Evolutionary conservation across 2,113 vertebrate genomes (phyloP).

Genomic region (Helogale parvula): DNA sequence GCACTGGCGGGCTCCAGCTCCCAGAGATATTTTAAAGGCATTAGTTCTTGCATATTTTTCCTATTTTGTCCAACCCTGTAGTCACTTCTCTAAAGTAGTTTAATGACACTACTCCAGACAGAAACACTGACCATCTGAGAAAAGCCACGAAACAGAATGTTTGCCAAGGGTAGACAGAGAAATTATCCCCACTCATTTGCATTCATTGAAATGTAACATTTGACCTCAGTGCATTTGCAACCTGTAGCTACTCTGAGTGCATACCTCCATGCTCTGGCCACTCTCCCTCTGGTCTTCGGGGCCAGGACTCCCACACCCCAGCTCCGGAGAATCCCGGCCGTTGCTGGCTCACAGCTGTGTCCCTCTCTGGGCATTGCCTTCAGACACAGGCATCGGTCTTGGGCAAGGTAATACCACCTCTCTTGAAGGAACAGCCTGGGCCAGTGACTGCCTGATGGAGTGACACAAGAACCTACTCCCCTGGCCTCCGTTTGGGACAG

Average conservation of each 20-base stretch:
- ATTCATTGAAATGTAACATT: background rate
- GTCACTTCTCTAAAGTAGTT: conserved; percentile 15
- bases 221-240: background rate
- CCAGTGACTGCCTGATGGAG: background rate
- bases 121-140: conserved; percentile 37
- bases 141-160: background rate
- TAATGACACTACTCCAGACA: background rate
- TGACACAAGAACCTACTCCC: background rate
- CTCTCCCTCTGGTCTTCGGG: background rate
- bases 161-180: background rate
- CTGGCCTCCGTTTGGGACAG: background rate
- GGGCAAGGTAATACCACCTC: background rate
- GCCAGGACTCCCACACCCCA: background rate
- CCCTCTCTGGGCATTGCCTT: background rate
- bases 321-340: background rate
- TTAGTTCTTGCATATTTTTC: background rate
- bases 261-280: background rate
- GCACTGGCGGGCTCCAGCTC: background rate
- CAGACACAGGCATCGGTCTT: background rate
- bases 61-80: background rate
- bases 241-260: background rate
- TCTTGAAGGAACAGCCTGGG: background rate
- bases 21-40: background rate
- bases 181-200: background rate
- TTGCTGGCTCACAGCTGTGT: background rate